phyloP scores from a whole-genome alignment of 92 coral and sea anemone species.

The Ricordea florida region DNA sequence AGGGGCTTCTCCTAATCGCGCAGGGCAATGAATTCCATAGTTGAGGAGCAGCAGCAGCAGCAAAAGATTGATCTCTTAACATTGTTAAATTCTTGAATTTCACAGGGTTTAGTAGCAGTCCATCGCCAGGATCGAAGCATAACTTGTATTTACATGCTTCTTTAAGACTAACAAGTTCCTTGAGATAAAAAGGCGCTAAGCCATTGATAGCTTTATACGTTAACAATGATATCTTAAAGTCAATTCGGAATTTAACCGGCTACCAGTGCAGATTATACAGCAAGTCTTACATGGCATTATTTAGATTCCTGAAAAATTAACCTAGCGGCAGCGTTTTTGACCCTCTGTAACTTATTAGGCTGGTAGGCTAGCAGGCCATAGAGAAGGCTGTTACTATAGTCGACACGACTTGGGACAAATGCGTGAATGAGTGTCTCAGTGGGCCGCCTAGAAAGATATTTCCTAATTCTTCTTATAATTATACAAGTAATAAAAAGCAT shows the following conservation, averaged over 20 bases:
- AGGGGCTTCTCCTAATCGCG: not conserved
- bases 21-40: not conserved
- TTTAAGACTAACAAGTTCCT: not conserved
- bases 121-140: not conserved
- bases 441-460: no score
- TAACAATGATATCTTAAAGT: conserved; percentile 20
- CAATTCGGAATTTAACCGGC: conserved; percentile 10
- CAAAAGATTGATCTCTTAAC: not conserved
- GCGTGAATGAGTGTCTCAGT: conserved; percentile 37
- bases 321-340: conserved; percentile 11
- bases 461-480: conserved; percentile 35
- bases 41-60: not conserved
- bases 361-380: conserved; percentile 36
- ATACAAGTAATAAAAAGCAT: conserved; percentile 30
- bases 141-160: not conserved
- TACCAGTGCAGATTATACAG: conserved; percentile 18
- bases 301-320: not conserved
- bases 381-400: conserved; percentile 47
- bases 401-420: conserved; percentile 26
- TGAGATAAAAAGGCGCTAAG: conserved; percentile 1
- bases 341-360: conserved; percentile 22
- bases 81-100: not conserved
- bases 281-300: no score
- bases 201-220: conserved; percentile 21
- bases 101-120: not conserved